Evolutionary conservation across 2,113 vertebrate genomes (phyloP).

Genomic region (Anser brachyrhynchus): DNA sequence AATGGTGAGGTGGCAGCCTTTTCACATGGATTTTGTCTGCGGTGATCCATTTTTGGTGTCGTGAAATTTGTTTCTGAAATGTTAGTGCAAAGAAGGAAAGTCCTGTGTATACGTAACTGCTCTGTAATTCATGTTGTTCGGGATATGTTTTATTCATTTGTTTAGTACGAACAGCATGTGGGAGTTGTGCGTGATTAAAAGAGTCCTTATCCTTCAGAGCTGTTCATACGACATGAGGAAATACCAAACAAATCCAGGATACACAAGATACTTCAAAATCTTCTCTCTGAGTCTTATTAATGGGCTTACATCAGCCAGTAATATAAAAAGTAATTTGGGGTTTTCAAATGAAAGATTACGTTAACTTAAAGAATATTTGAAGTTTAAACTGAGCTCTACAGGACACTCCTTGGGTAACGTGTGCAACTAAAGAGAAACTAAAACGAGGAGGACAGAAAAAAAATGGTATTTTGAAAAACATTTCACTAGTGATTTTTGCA

Average conservation of each 20-base stretch:
- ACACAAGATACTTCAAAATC: background rate
- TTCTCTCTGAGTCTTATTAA: background rate
- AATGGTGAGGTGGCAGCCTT: background rate
- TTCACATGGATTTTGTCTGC: background rate
- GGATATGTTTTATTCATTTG: background rate
- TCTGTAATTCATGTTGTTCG: background rate
- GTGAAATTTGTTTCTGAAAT: background rate
- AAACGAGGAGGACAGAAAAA: too few relatives aligned
- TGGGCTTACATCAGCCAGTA: background rate
- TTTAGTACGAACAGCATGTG: background rate
- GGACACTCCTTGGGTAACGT: background rate
- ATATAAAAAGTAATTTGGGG: background rate
- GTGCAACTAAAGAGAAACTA: background rate
- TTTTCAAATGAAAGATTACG: background rate
- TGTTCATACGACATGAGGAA: background rate
- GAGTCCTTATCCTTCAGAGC: background rate
- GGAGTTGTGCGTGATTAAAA: background rate
- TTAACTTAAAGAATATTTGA: background rate
- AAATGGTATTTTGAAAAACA: background rate
- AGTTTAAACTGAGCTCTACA: background rate
- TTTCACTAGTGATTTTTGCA: background rate
- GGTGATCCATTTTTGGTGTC: accelerated
- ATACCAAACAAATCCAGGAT: background rate
- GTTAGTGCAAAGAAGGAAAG: background rate
- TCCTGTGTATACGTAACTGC: background rate